These are phyloP conservation scores for Drosophila dunni DNA, from an alignment of 1,140 invertebrate genomes.

Conservation along the genomic window DNA sequence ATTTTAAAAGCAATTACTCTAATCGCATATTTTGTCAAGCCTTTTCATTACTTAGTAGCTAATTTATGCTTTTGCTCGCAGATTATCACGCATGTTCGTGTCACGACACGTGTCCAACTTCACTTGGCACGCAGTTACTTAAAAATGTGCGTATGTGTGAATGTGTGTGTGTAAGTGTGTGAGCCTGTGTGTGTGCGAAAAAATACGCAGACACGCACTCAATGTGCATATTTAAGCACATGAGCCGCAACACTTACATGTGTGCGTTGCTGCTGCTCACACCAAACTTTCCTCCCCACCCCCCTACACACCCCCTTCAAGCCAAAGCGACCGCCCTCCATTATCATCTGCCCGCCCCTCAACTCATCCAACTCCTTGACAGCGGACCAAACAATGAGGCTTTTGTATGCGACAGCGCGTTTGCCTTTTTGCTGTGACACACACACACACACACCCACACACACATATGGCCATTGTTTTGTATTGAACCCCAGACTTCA, in stretches of 20 bases:
- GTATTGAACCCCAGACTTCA: slow-evolving; percentile 52
- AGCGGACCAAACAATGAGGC: slow-evolving; percentile 65
- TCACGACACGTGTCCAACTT: slow-evolving; percentile 16
- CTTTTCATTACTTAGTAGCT: not conserved
- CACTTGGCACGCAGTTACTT: slow-evolving; percentile 55
- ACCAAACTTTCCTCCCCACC: no score
- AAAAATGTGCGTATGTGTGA: slow-evolving; percentile 45
- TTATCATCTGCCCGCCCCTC: slow-evolving; percentile 27
- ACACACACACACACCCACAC: slow-evolving; percentile 29
- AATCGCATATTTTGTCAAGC: not conserved
- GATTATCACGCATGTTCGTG: slow-evolving; percentile 5
- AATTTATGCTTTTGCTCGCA: not conserved
- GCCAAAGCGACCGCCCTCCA: slow-evolving; percentile 8
- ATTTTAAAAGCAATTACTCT: not conserved
- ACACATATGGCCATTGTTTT: slow-evolving; percentile 62
- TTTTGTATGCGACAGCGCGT: slow-evolving; percentile 71
- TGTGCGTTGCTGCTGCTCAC: not conserved
- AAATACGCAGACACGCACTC: slow-evolving; percentile 24
- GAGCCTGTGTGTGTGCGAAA: not conserved
- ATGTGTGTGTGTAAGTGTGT: slow-evolving; percentile 11
- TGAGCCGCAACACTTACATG: slow-evolving; percentile 49
- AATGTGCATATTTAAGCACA: slow-evolving; percentile 60
- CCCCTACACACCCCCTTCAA: not conserved
- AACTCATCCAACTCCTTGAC: slow-evolving; percentile 31
- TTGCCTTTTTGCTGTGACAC: slow-evolving; percentile 53